A percentile compares a stretch with the other conserved stretches of the same genome.
These are phyloP conservation scores for Manis crassicaudata DNA, from an alignment of 2,797 vertebrate species.

Conservation along the genomic window DNA sequence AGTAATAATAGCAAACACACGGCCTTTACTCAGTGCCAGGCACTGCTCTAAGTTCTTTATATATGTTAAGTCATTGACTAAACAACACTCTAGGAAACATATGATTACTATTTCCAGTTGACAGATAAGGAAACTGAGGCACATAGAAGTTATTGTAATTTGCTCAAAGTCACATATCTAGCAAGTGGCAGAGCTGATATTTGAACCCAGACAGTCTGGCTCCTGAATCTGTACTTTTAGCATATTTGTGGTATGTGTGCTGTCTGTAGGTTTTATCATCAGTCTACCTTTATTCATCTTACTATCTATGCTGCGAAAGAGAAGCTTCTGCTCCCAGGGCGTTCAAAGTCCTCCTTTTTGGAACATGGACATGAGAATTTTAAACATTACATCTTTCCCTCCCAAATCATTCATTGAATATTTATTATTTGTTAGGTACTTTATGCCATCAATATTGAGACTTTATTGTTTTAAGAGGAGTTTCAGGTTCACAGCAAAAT, in stretches of 20 bases:
- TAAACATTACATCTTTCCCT: background rate
- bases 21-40: background rate
- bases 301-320: background rate
- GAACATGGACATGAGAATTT: background rate
- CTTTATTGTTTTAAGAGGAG: background rate
- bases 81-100: background rate
- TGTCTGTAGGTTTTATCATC: background rate
- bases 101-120: background rate
- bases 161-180: background rate
- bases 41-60: background rate
- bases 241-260: background rate
- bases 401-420: background rate
- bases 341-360: background rate
- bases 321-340: background rate
- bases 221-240: background rate
- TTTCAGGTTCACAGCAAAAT: background rate
- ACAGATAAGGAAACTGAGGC: background rate
- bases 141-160: background rate
- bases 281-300: background rate
- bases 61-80: background rate
- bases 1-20: background rate
- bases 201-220: background rate
- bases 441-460: background rate
- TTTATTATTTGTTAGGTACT: background rate
- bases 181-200: background rate